Base-by-base conservation (phyloP, 2,113 vertebrate genomes). In the Triplophysa rosa region DNA sequence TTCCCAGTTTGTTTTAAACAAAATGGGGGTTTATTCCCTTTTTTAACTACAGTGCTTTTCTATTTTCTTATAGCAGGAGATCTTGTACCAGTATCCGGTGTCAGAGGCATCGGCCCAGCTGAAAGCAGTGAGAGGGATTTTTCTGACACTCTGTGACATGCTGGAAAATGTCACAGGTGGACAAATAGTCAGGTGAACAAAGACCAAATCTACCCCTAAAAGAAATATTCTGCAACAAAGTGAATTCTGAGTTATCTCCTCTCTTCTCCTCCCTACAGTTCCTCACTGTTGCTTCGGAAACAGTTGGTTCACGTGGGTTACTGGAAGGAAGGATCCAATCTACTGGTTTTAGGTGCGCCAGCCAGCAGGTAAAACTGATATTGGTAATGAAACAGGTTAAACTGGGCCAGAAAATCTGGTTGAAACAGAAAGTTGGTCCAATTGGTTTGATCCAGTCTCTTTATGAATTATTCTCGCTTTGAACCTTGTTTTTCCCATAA, bases 71-170 rank as follows among this genome's bases (percentile, higher is more conserved):
- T 89, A 98, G 97, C 95, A 98, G 89, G 97, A 98, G 90, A 96
- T 99, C 87, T 86, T 98, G 87, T 99, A 98, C 89, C 95, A 95
- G 88, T 99, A 95, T 77, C 98, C 98, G 1, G 79, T 88, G 75
- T 95, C 95, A 52, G 95, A 96, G 79, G 94, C 95, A 4, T 96
- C 96, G 67, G 84, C 90, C 71, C 97, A 95, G 89, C 93, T 99
- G 82, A 98, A 95, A 87, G 95, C 93, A 61, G 93, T 98, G 73
- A 90, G 98, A 62, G 98, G 97, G 59, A 95, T 99, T 91, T 99
- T 99, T 90, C 94, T 99, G 69, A 99, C 98, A 0, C 93, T 99
- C 4, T 96, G 95, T 85, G 98, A 99, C 90, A 96, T 98, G 95
- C 88, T 99, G 93, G 95, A 96, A 90, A 96, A 91, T 63, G 92